A percentile compares a stretch with the other conserved stretches of the same genome.
Conservation (phyloP, 2,888 invertebrate genomes). For the Copidosoma aretas region DNA sequence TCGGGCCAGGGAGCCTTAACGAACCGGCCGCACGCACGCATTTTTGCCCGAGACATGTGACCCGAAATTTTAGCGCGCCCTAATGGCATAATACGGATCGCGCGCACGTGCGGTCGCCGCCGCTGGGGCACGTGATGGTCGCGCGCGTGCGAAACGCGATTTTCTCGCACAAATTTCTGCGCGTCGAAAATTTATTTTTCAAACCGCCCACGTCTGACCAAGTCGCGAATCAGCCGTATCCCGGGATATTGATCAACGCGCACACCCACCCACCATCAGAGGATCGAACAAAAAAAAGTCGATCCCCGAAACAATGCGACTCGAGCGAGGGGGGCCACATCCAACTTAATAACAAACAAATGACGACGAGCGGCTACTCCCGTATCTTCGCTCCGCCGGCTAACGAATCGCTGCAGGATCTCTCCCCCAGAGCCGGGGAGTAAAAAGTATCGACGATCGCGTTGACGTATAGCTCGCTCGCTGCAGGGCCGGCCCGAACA, state of each 20-base stretch:
- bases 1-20: conserved; percentile 25
- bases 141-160: too few species aligned
- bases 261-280: not conserved
- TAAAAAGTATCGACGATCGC: conserved; percentile 30
- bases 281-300: conserved; percentile 1
- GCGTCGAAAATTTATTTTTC: too few species aligned
- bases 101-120: not conserved
- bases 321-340: conserved; percentile 10
- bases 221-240: not conserved
- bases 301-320: conserved; percentile 22
- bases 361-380: conserved; percentile 7
- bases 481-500: conserved; percentile 9
- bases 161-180: too few species aligned
- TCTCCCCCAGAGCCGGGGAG: conserved; percentile 8
- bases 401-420: conserved; percentile 1
- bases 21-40: conserved; percentile 21
- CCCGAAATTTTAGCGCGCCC: conserved; percentile 29
- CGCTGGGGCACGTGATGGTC: too few species aligned
- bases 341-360: conserved; percentile 32
- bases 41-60: conserved; percentile 37
- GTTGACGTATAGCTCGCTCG: conserved; percentile 22
- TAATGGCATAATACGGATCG: not conserved
- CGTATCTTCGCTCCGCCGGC: not conserved
- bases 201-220: too few species aligned
- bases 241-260: not conserved